Conservation (phyloP, 2,888 invertebrate genomes). For the Chaetogeoica ovagalla region DNA sequence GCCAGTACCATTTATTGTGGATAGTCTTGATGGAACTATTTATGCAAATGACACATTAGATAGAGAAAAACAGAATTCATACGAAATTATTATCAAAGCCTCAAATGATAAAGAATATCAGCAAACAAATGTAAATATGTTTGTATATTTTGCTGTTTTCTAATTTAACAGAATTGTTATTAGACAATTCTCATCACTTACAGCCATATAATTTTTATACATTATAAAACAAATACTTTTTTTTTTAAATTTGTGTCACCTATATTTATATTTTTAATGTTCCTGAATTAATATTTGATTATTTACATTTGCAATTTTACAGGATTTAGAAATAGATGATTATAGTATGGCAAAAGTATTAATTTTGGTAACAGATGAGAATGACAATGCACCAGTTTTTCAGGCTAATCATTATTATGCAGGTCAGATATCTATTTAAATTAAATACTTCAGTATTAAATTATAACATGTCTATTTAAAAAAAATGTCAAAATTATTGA, state of each 20-base stretch:
- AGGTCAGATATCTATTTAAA: constrained; percentile 60
- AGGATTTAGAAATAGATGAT: constrained; percentile 62
- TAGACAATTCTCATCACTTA: neutral
- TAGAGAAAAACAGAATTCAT: constrained; percentile 75
- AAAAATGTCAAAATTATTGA: neutral
- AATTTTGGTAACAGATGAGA: constrained; percentile 76
- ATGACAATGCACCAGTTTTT: constrained; percentile 82
- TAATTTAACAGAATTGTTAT: neutral
- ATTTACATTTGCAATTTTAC: neutral
- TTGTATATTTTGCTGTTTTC: neutral
- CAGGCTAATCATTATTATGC: constrained; percentile 69
- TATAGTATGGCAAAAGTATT: constrained; percentile 73
- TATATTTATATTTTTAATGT: neutral
- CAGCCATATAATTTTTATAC: neutral
- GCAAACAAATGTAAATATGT: constrained; percentile 59
- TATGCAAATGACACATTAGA: constrained; percentile 80
- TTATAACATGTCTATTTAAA: neutral
- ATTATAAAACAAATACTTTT: neutral
- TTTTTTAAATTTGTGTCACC: neutral
- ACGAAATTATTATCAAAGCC: constrained; percentile 77
- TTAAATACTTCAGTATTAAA: neutral
- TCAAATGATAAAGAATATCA: constrained; percentile 81
- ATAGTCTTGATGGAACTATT: constrained; percentile 78
- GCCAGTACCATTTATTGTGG: constrained; percentile 76
- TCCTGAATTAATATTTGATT: neutral